Evolutionary conservation across 1,140 invertebrate genomes (phyloP).

Genomic region (Zaprionus ornatus): DNA sequence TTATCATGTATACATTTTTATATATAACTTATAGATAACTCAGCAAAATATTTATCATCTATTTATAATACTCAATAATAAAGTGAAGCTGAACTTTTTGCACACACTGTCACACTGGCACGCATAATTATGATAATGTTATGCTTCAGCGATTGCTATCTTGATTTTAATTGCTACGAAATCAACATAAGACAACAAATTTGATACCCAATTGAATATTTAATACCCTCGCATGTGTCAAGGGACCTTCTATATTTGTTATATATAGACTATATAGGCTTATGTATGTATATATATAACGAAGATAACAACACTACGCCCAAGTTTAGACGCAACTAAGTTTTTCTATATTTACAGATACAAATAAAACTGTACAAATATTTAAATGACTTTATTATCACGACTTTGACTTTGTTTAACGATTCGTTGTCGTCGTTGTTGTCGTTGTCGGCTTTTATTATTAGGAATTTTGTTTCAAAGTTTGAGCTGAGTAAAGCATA

Average conservation of each 20-base stretch:
- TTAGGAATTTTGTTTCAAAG: constrained; percentile 26
- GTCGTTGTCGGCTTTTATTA: constrained; percentile 23
- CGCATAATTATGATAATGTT: neutral
- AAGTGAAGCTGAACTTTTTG: neutral
- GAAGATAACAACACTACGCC: neutral
- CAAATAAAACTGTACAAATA: constrained; percentile 27
- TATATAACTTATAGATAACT: neutral
- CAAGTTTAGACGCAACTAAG: neutral
- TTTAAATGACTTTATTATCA: constrained; percentile 44
- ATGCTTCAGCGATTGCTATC: constrained; percentile 2
- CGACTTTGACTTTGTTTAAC: constrained; percentile 47
- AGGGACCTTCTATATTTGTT: neutral
- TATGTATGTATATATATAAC: neutral
- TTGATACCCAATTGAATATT: constrained; percentile 5
- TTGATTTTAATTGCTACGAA: constrained; percentile 1
- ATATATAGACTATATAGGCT: neutral
- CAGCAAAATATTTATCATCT: neutral
- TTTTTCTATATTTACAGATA: constrained; percentile 3
- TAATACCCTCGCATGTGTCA: neutral
- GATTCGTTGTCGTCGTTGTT: neutral
- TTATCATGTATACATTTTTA: neutral
- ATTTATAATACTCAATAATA: neutral
- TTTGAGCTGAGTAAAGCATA: constrained; percentile 24
- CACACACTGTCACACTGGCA: neutral
- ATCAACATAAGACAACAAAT: constrained; percentile 2